Base-by-base conservation (phyloP, 2,797 vertebrate genomes). In the Chelmon rostratus region DNA sequence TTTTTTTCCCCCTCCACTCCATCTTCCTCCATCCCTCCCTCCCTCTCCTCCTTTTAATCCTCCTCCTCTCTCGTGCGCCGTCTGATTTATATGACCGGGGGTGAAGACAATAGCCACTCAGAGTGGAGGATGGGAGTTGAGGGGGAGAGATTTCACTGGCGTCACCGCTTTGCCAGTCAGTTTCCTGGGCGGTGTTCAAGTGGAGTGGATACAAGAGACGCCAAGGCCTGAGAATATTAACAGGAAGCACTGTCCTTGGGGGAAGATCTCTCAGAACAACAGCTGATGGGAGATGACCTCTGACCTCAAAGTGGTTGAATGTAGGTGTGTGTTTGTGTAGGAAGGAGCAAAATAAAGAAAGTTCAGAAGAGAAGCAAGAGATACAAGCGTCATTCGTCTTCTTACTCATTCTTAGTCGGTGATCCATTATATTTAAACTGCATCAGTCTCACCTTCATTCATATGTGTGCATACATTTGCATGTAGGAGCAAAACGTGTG, bases 61-160 rank as follows among this genome's bases (percentile, higher is more conserved):
- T 81, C 83, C 86, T 84, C 79, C 66, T 46, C 76, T 65, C 77
- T 68, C 23, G 5, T 49, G 21, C 77, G 76, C 84, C 11, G 12
- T 77, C 78, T 92, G 89, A 94, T 94, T 93, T 94, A 94, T 94
- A 87, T 69, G 81, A 78, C 53, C 58, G 33, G 58, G 58, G 79
- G 71, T 85, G 89, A 94, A 92, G 89, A 92, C 89, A 91, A 89
- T 87, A 76, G 81, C 83, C 79, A 82, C 87, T 92, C 80, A 73
- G 81, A 84, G 74, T 47, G 66, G 85, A 86, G 76, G 76, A 62
- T 54, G 68, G 80, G 68, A 86, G 77, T 66, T 44, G 68, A 70
- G 73, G 76, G 84, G 84, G 63, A 76, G 79, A 80, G 72, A 75
- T 83, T 87, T 91, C 82, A 79, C 74, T 77, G 73, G 83, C 47